Base-by-base conservation (phyloP, 2,797 vertebrate genomes). In the Pelodytes ibericus region DNA sequence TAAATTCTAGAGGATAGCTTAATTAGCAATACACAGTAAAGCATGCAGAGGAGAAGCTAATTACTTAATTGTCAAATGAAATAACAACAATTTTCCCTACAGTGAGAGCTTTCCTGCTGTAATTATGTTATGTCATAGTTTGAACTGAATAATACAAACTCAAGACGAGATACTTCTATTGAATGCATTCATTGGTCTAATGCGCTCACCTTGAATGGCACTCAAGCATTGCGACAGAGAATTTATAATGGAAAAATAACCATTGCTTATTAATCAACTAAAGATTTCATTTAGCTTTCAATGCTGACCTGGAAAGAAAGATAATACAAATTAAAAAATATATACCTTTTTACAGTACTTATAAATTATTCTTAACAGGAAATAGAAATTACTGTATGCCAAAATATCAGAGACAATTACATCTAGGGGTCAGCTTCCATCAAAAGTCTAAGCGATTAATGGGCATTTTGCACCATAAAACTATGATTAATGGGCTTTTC, bases 1-100 rank as follows among this genome's bases (percentile, higher is more conserved):
- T 82, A 87, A 83, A 81, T 83, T 87, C 2, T 51, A 77, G 7
- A 74, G 10, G 36, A 85, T 86, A 9, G 74, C 77, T 88, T 89
- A 87, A 89, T 89, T 87, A 89, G 81, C 79, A 83, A 71, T 49
- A 83, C 79, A 74, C 65, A 86, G 73, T 82, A 85, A 86, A 87
- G 81, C 47, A 84, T 84, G 80, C 77, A 83, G 74, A 81, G 80
- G 80, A 85, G 81, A 90, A 88, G 73, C 81, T 89, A 91, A 91
- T 90, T 89, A 88, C 83, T 89, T 87, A 76, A 87, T 87, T 89
- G 80, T 90, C 83, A 88, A 87, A 89, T 87, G 73, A 85, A 89
- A 86, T 85, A 90, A 86, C 84, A 88, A 84, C 27, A 65, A 80
- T 85, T 91, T 89, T 79, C 73, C 82, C 84, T 84, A 82, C 74